Evolutionary conservation across 1,140 invertebrate genomes (phyloP), one percentile per base, ranked within the genome.

Genomic region (Drosophila nannoptera): DNA sequence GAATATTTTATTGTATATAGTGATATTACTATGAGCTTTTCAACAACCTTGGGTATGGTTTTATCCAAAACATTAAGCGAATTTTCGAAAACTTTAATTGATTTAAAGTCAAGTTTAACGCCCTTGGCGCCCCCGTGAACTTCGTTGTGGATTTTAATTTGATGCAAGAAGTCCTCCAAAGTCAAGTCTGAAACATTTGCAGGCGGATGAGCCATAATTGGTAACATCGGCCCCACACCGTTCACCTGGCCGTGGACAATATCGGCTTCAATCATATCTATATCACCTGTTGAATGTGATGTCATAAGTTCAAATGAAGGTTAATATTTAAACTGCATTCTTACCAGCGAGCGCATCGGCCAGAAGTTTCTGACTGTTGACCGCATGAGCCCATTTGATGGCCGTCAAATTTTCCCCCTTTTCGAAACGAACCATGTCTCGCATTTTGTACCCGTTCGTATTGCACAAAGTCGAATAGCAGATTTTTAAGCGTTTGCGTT

Each of bases 61-160:
- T 89, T 84, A 38, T 91, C 87, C 2, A 96, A 73, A 56, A 93
- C 91, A 4, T 90, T 84, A 11, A 93, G 90, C 31, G 94, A 93
- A 9, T 91, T 90, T 55, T 94, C 91, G 68, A 97, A 95, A 7
- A 94, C 95, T 56, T 95, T 94, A 22, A 94, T 94, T 0, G 92
- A 92, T 88, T 97, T 97, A 76, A 98, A 97, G 87, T 98, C 96
- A 2, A 98, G 90, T 88, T 98, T 98, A 2, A 97, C 92, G 0
- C 96, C 96, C 78, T 94, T 94, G 64, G 63, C 66, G n/a, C 73
- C 82, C 49, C 50, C 59, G 59, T 71, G 62, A 0, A 46, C 53
- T 8, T 78, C 80, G 80, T 93, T 91, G 66, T 90, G 90, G 4
- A 90, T 88, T 2, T 91, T 83, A 6, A 94, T 92, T 12, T 90